These are phyloP conservation scores for Leptodon cayanensis DNA, from an alignment of 2,797 vertebrate species.

Conservation along the genomic window DNA sequence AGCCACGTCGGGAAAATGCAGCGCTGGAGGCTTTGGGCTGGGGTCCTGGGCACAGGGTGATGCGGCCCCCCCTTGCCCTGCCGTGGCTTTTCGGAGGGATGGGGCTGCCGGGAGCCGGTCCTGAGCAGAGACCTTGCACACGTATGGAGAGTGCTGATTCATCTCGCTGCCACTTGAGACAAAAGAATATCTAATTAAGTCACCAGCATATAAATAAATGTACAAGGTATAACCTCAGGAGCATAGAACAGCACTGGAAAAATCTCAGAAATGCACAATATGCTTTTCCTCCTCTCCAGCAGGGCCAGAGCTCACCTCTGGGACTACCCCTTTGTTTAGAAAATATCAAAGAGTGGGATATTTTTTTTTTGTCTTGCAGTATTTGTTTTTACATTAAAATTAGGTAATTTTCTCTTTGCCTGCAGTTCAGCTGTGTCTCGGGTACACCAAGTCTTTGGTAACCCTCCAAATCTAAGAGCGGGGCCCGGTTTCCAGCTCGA, in stretches of 20 bases:
- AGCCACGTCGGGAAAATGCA: fast-evolving
- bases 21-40: fast-evolving
- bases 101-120: not conserved
- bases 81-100: not conserved
- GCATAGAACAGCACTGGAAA: not conserved
- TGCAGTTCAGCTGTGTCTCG: not conserved
- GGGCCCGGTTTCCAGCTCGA: not conserved
- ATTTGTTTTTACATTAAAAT: not conserved
- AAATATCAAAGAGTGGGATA: not conserved
- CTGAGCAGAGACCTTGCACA: not conserved
- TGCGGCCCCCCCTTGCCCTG: not conserved
- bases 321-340: not conserved
- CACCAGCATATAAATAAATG: conserved; percentile 8
- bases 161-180: conserved; percentile 37
- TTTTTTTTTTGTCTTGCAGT: not conserved
- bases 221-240: not conserved
- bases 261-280: not conserved
- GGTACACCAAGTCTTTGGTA: not conserved
- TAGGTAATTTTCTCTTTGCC: not conserved
- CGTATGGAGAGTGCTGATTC: conserved; percentile 52
- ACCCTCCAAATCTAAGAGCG: not conserved
- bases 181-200: conserved; percentile 60
- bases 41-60: fast-evolving
- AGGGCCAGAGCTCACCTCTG: not conserved
- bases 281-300: not conserved